Conservation (phyloP, 2,797 vertebrate genomes). For the Oceanodroma leucorhoa region DNA sequence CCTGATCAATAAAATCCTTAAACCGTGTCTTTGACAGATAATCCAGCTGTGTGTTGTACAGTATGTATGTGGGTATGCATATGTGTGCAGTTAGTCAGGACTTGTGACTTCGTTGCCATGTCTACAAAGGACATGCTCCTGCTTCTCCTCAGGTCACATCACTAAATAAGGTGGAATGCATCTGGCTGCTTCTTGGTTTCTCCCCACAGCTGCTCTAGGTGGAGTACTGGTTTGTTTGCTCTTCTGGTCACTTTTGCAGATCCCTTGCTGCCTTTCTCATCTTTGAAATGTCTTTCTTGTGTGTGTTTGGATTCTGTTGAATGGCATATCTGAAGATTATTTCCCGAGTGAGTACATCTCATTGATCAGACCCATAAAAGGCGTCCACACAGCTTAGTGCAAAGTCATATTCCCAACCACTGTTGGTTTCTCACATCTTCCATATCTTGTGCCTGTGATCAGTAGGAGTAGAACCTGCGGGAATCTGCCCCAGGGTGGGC, state of each 20-base stretch:
- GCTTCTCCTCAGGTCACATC: neutral
- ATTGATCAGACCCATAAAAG: neutral
- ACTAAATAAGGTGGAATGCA: neutral
- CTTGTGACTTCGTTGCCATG: neutral
- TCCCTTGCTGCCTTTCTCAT: neutral
- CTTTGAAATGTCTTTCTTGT: neutral
- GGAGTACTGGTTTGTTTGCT: neutral
- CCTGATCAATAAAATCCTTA: neutral
- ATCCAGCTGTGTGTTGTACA: neutral
- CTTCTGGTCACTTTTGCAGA: neutral
- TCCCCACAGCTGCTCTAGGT: neutral
- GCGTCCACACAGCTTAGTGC: neutral
- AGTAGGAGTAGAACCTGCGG: neutral
- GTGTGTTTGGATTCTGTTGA: neutral
- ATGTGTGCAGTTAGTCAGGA: neutral
- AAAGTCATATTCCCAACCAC: neutral
- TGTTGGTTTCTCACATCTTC: neutral
- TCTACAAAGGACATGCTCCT: accelerated
- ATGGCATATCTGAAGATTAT: neutral
- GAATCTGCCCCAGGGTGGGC: neutral
- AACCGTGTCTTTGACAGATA: neutral
- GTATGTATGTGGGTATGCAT: no score
- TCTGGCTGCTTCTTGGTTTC: neutral
- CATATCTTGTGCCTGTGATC: neutral
- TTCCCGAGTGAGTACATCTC: neutral